Evolutionary conservation across 2,113 vertebrate genomes (phyloP), one percentile per base, ranked within the genome.

Genomic region (Pleuronectes platessa): DNA sequence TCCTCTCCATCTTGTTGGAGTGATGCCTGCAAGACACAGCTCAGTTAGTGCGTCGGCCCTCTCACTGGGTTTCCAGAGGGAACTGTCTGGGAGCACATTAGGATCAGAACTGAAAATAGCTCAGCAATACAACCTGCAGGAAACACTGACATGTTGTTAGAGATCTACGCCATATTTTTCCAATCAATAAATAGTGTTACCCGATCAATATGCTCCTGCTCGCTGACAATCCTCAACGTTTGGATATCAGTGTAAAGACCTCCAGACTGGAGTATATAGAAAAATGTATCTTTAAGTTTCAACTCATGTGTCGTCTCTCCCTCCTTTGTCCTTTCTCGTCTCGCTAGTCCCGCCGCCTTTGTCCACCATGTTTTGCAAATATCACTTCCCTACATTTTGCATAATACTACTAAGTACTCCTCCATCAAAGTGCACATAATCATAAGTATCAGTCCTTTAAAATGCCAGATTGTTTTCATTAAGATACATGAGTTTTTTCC

Each of bases 31-130:
- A 74, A 74, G 76, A 82, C 63, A 68, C 66, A 67, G 53, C 82
- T 80, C 26, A 69, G 27, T 75, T 68, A 62, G 49, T 72, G 14
- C 18, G 56, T 61, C 1, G 13, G 12, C 45, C 0, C 17, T 62
- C 80, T 37, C 54, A 79, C 54, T 79, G 77, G 14, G 74, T 54
- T 23, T 82, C 84, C 68, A 8, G 26, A n/a, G 47, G 79, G 71
- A 62, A 65, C 80, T 72, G 56, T 67, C 47, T 13, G 11, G 17
- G 17, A 77, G 69, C 23, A 56, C 64, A 81, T 87, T 64, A 73
- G 60, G 61, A 71, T 77, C 71, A 68, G 58, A 51, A 55, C 72
- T 85, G 27, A 69, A 68, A 83, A 71, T 51, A 67, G 45, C 74
- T 21, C 13, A 37, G 54, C 68, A 51, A 65, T 14, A 1, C 49